Percentiles rank a stretch among this genome's conserved stretches.
Evolutionary conservation across 2,888 invertebrate species (phyloP).

Genomic region (Tetramorium bicarinatum): DNA sequence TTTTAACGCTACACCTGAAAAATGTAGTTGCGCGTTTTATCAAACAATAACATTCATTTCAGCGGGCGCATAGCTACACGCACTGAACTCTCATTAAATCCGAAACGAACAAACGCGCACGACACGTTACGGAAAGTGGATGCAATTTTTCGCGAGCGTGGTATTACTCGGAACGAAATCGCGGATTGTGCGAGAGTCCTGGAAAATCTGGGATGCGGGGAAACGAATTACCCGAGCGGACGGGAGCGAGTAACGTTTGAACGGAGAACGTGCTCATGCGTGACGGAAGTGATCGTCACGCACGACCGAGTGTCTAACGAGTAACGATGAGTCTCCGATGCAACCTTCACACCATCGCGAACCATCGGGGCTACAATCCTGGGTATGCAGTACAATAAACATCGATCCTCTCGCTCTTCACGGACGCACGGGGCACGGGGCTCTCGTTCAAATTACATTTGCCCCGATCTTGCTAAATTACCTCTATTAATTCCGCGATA

Average conservation of each 20-base stretch:
- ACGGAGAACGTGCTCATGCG: slow-evolving; percentile 54
- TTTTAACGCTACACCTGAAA: neutral
- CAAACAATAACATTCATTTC: slow-evolving; percentile 44
- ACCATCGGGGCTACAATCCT: slow-evolving; percentile 19
- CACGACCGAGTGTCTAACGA: slow-evolving; percentile 72
- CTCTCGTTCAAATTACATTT: slow-evolving; percentile 12
- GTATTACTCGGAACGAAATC: slow-evolving; percentile 47
- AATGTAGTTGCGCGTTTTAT: slow-evolving; percentile 33
- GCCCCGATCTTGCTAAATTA: slow-evolving; percentile 27
- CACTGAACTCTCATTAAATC: slow-evolving; percentile 52
- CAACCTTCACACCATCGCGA: slow-evolving; percentile 49
- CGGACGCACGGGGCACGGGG: neutral
- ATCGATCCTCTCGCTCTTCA: slow-evolving; percentile 33
- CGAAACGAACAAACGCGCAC: slow-evolving; percentile 32
- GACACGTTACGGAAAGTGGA: slow-evolving; percentile 47
- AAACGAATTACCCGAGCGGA: slow-evolving; percentile 52
- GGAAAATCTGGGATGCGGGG: slow-evolving; percentile 53
- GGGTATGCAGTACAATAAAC: slow-evolving; percentile 27
- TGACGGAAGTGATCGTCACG: slow-evolving; percentile 72
- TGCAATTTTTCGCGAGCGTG: slow-evolving; percentile 52
- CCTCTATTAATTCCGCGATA: slow-evolving; percentile 24
- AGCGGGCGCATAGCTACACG: slow-evolving; percentile 19
- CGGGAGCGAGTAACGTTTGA: slow-evolving; percentile 49
- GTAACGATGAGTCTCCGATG: slow-evolving; percentile 69
- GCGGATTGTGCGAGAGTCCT: slow-evolving; percentile 25